These are phyloP conservation scores for Chironomus riparius DNA, from an alignment of 2,888 invertebrate species.

Conservation along the genomic window DNA sequence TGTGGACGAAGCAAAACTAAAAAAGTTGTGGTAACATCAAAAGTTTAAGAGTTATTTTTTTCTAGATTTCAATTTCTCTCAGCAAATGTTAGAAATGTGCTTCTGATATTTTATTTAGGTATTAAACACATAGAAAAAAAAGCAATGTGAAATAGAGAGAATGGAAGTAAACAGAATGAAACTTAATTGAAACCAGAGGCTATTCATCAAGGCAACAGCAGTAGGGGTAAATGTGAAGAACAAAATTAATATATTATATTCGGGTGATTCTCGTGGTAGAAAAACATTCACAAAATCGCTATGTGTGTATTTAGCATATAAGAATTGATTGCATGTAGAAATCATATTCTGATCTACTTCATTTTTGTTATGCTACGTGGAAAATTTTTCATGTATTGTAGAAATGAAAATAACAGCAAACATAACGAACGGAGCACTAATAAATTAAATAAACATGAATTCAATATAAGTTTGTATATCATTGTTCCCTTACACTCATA, in stretches of 20 bases:
- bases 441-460: constrained; percentile 27
- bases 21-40: neutral
- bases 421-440: constrained; percentile 26
- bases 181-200: constrained; percentile 26
- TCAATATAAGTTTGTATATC: neutral
- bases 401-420: constrained; percentile 21
- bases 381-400: neutral
- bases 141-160: neutral
- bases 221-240: neutral
- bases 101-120: too few species aligned
- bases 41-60: neutral
- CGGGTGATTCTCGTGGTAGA: neutral
- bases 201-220: constrained; percentile 1
- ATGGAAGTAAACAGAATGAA: constrained; percentile 4
- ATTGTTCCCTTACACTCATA: too few species aligned
- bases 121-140: too few species aligned
- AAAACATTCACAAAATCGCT: neutral
- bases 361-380: neutral
- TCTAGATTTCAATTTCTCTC: too few species aligned
- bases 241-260: neutral
- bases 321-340: constrained; percentile 21
- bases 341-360: constrained; percentile 14
- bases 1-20: too few species aligned
- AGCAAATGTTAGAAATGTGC: too few species aligned
- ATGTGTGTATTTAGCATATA: neutral